phyloP scores from a whole-genome alignment of 2,797 vertebrate genomes.

The Helostoma temminkii region DNA sequence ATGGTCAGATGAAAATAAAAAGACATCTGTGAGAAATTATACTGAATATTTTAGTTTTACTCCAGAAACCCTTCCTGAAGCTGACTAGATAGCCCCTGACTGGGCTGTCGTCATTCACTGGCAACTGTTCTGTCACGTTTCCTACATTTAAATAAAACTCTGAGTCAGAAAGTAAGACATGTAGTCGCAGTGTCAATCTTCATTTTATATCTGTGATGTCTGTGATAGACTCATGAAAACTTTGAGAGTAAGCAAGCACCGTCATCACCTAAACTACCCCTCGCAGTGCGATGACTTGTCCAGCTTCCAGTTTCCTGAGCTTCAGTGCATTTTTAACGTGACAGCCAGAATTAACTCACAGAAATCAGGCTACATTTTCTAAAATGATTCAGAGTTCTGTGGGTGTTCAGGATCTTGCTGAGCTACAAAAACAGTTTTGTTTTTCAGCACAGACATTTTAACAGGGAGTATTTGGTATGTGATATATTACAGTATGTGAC shows the following conservation, averaged over 20 bases:
- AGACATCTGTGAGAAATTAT: too few species aligned
- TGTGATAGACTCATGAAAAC: background rate
- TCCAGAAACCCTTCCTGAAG: background rate
- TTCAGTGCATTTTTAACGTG: background rate
- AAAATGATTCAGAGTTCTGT: constrained; percentile 17
- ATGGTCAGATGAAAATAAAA: too few species aligned
- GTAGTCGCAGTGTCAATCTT: background rate
- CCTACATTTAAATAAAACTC: background rate
- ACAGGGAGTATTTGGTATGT: background rate
- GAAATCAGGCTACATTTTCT: background rate
- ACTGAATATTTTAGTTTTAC: too few species aligned
- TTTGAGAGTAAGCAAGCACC: background rate
- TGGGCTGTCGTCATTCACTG: background rate
- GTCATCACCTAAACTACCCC: background rate
- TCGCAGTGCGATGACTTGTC: constrained; percentile 21
- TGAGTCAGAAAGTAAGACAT: constrained; percentile 1
- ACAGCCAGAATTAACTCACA: too few species aligned
- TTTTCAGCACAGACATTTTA: background rate
- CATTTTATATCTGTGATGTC: background rate
- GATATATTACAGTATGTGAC: background rate
- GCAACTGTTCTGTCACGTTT: background rate
- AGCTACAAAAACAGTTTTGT: constrained; percentile 33
- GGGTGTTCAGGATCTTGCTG: background rate
- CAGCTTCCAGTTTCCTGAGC: constrained; percentile 28
- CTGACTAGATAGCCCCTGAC: background rate